Conservation (phyloP, 2,113 vertebrate species). For the Sinocyclocheilus anshuiensis region DNA sequence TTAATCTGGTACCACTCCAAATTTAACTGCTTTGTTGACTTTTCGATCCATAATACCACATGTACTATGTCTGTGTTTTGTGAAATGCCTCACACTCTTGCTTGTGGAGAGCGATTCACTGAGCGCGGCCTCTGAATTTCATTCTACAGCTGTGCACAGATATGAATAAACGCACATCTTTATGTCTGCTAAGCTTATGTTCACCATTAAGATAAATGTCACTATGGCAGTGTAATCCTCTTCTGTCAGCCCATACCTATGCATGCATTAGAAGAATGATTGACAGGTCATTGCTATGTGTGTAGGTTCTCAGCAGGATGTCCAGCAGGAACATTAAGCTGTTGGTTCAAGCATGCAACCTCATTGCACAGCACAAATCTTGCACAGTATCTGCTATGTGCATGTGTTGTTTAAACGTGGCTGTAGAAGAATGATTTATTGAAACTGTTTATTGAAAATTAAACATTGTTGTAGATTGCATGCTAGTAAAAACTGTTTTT, state of each 20-base stretch:
- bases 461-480: no score
- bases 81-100: slow-evolving; percentile 7
- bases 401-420: background rate
- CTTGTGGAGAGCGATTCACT: background rate
- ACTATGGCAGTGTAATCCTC: slow-evolving; percentile 41
- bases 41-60: slow-evolving; percentile 30
- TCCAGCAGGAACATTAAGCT: slow-evolving; percentile 46
- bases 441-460: background rate
- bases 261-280: slow-evolving; percentile 50
- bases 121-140: slow-evolving; percentile 6
- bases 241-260: slow-evolving; percentile 38
- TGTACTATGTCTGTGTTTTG: slow-evolving; percentile 16
- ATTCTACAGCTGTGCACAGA: slow-evolving; percentile 1
- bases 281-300: slow-evolving; percentile 53
- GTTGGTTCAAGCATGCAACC: slow-evolving; percentile 53
- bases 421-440: background rate
- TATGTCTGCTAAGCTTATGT: slow-evolving; percentile 21
- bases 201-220: slow-evolving; percentile 56
- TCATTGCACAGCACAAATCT: slow-evolving; percentile 44
- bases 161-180: slow-evolving; percentile 15
- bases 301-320: slow-evolving; percentile 46
- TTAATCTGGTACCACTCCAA: slow-evolving; percentile 45
- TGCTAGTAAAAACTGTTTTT: no score
- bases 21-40: slow-evolving; percentile 39
- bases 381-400: slow-evolving; percentile 3